These are phyloP conservation scores for Tringa solitaria DNA, from an alignment of 2,113 vertebrate genomes.

Conservation along the genomic window DNA sequence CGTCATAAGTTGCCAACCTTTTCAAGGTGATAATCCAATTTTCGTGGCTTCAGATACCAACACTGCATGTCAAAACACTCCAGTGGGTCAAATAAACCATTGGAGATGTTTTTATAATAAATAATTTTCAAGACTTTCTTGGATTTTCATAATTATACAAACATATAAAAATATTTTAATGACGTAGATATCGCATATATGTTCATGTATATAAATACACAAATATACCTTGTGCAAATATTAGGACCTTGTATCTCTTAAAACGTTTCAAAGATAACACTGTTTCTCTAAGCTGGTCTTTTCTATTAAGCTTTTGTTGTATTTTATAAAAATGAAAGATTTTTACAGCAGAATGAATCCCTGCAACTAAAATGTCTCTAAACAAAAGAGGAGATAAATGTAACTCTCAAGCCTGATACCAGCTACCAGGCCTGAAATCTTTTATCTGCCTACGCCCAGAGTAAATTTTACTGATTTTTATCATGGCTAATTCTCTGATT, in stretches of 20 bases:
- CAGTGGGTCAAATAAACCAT: neutral
- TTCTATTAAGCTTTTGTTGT: neutral
- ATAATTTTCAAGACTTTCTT: neutral
- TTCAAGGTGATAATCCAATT: neutral
- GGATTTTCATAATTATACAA: neutral
- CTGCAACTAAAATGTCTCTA: neutral
- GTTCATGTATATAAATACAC: neutral
- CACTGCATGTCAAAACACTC: neutral
- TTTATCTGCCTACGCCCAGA: neutral
- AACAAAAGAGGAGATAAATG: neutral
- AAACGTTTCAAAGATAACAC: neutral
- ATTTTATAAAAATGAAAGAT: neutral
- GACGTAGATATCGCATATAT: neutral
- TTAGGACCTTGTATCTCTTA: neutral
- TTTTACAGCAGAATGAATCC: neutral
- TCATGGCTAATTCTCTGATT: neutral
- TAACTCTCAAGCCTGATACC: neutral
- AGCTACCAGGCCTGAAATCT: neutral
- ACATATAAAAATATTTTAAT: neutral
- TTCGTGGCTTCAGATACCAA: neutral
- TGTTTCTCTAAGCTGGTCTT: neutral
- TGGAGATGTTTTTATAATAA: neutral
- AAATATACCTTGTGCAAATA: neutral
- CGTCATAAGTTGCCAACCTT: neutral
- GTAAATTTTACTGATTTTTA: constrained; percentile 3